Conservation (phyloP, 2,797 vertebrate genomes). For the Eulemur albifrons region DNA sequence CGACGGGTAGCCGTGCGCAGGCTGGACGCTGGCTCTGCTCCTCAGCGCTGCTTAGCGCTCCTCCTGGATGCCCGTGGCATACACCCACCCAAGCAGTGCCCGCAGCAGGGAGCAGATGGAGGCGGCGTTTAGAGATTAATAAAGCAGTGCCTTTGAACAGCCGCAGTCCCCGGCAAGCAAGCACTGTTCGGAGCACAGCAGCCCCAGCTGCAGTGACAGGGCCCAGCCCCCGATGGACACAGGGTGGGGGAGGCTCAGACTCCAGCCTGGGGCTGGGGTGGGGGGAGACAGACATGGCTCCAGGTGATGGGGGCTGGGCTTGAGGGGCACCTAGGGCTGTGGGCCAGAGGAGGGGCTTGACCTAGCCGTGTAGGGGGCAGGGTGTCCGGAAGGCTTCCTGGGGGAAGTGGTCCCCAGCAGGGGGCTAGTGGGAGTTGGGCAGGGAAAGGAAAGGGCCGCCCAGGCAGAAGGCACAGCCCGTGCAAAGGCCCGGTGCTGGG, state of each 20-base stretch:
- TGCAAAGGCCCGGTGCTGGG: not conserved
- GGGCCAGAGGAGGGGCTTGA: not conserved
- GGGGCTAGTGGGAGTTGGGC: not conserved
- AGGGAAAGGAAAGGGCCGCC: rapidly evolving
- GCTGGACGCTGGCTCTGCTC: not conserved
- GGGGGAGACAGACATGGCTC: not conserved
- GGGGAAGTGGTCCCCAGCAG: not conserved
- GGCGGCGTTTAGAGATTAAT: conserved; percentile 50
- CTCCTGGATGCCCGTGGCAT: rapidly evolving
- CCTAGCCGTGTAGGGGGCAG: rapidly evolving
- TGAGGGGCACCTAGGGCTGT: not conserved
- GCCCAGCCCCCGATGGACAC: not conserved
- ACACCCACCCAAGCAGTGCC: conserved; percentile 66
- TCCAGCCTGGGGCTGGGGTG: not conserved
- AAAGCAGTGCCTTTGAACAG: conserved; percentile 51
- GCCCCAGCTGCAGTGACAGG: not conserved
- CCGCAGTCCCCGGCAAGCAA: rapidly evolving
- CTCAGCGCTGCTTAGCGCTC: rapidly evolving
- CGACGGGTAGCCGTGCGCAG: rapidly evolving
- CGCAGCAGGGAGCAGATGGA: conserved; percentile 71
- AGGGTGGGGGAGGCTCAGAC: not conserved
- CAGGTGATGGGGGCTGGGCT: rapidly evolving
- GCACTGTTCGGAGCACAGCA: not conserved
- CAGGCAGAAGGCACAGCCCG: rapidly evolving
- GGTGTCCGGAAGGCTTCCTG: not conserved